These are phyloP conservation scores for Abrostola triplasia DNA, from an alignment of 2,888 invertebrate genomes.

Conservation along the genomic window DNA sequence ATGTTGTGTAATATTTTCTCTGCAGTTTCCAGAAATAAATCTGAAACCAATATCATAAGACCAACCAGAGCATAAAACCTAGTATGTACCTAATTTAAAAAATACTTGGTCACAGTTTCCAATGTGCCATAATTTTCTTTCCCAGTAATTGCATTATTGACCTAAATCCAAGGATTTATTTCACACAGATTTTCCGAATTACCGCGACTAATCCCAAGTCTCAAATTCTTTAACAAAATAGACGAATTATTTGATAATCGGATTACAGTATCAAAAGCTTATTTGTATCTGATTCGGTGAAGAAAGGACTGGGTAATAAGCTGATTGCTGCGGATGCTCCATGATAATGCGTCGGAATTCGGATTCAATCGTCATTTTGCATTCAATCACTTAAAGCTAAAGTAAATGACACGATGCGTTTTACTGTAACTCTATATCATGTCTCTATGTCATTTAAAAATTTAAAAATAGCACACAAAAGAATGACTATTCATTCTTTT, in stretches of 20 bases:
- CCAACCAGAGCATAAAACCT: no score
- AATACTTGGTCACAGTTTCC: not conserved
- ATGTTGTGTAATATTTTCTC: no score
- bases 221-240: not conserved
- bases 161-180: constrained; percentile 1
- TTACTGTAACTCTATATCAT: no score
- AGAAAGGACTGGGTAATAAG: not conserved
- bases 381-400: no score
- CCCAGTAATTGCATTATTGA: constrained; percentile 1
- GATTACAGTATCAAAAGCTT: constrained; percentile 1
- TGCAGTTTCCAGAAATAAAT: no score
- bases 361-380: no score
- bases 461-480: no score
- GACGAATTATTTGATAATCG: constrained; percentile 2
- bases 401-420: no score
- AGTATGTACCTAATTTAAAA: not conserved
- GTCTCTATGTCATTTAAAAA: no score
- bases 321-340: not conserved
- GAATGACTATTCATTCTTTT: no score
- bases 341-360: no score
- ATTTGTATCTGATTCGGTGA: constrained; percentile 2
- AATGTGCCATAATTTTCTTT: not conserved
- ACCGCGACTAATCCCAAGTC: not conserved
- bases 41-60: no score
- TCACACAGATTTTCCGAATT: not conserved